phyloP scores from a whole-genome alignment of 2,888 invertebrate genomes.

The Callinectes sapidus region DNA sequence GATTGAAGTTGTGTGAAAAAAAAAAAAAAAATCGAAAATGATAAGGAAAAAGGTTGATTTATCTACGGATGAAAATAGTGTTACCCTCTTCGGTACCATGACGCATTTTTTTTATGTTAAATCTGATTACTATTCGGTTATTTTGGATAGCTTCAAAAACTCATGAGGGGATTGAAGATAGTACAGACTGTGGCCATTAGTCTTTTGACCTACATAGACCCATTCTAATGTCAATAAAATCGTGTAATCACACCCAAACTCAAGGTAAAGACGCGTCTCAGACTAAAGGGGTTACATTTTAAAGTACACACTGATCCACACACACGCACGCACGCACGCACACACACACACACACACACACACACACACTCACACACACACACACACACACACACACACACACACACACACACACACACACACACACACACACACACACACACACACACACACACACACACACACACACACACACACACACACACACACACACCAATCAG shows the following conservation, averaged over 20 bases:
- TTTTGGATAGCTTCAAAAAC: too few relatives aligned
- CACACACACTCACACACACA: neutral
- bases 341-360: conserved; percentile 1
- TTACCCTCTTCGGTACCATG: too few relatives aligned
- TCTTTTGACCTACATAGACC: too few relatives aligned
- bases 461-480: conserved; percentile 1
- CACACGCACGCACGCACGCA: neutral
- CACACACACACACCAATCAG: neutral
- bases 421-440: conserved; percentile 1
- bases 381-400: conserved; percentile 1
- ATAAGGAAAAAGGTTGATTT: too few relatives aligned
- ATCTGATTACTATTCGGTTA: too few relatives aligned
- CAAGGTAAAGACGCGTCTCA: too few relatives aligned
- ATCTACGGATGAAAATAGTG: neutral
- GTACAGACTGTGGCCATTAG: too few relatives aligned
- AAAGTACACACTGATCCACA: neutral
- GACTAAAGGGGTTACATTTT: neutral
- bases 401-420: conserved; percentile 1
- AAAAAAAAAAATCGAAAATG: neutral
- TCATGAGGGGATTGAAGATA: too few relatives aligned
- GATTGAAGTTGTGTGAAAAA: neutral
- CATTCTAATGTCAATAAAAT: too few relatives aligned
- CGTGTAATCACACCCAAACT: too few relatives aligned
- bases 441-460: conserved; percentile 1
- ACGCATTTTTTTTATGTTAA: too few relatives aligned